phyloP scores from a whole-genome alignment of 2,113 vertebrate species.

The Crotalus tigris region DNA sequence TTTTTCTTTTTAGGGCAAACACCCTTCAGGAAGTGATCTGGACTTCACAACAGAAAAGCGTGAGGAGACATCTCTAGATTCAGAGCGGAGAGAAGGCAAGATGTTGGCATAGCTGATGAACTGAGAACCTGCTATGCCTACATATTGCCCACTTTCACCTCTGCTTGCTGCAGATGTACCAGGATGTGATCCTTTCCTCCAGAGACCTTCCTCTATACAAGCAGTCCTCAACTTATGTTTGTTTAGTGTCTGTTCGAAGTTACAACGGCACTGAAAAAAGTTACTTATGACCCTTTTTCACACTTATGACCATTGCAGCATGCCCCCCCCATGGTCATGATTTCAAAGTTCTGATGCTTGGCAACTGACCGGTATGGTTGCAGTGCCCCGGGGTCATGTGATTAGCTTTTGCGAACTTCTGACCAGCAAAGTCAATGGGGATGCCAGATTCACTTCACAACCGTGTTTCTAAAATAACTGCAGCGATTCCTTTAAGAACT shows the following conservation, averaged over 20 bases:
- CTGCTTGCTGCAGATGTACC: slow-evolving; percentile 46
- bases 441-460: background rate
- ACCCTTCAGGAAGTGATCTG: slow-evolving; percentile 13
- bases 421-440: background rate
- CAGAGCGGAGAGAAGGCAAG: slow-evolving; percentile 72
- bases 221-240: background rate
- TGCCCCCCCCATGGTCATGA: background rate
- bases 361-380: background rate
- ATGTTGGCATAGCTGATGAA: slow-evolving; percentile 77
- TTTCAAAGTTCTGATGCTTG: background rate
- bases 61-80: slow-evolving; percentile 18
- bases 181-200: too few relatives aligned
- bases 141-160: slow-evolving; percentile 74
- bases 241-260: background rate
- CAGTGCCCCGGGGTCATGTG: background rate
- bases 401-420: background rate
- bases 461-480: background rate
- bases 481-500: background rate
- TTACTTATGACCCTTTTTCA: background rate
- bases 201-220: background rate
- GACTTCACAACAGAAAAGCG: background rate
- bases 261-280: background rate
- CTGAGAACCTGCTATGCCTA: slow-evolving; percentile 74
- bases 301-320: background rate
- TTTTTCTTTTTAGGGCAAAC: slow-evolving; percentile 48